Percentiles rank a stretch among this genome's conserved stretches.
Conservation (phyloP, 1,140 invertebrate genomes). For the Calliopsis andreniformis region DNA sequence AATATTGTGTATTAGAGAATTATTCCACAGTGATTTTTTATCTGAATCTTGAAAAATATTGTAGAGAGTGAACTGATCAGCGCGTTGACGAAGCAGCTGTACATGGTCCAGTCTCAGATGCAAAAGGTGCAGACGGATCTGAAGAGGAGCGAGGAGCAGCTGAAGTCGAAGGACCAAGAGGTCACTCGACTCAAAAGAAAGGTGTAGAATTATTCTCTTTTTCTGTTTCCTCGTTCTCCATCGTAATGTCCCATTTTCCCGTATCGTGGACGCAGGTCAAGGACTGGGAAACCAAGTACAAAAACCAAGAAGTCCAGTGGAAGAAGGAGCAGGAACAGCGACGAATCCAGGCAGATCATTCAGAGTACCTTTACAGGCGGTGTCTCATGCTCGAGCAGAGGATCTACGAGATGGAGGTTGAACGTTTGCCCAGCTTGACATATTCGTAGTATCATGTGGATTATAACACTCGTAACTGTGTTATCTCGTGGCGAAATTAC, state of each 20-base stretch:
- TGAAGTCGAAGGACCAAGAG: conserved; percentile 71
- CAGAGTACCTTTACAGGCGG: conserved; percentile 70
- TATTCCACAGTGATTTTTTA: neutral
- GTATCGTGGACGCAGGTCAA: conserved; percentile 65
- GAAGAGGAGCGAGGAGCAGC: conserved; percentile 66
- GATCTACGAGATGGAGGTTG: conserved; percentile 76
- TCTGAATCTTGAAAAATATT: neutral
- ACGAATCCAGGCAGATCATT: conserved; percentile 64
- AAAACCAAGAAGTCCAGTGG: conserved; percentile 61
- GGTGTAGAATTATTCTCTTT: conserved; percentile 42
- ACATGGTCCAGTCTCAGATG: conserved; percentile 68
- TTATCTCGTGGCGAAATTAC: neutral
- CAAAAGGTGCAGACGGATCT: conserved; percentile 68
- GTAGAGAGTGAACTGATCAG: conserved; percentile 60
- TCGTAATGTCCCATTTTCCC: conserved; percentile 3
- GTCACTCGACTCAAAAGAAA: conserved; percentile 71
- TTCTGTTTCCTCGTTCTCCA: neutral
- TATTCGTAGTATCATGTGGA: conserved; percentile 9
- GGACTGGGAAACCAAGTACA: conserved; percentile 64
- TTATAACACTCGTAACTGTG: neutral
- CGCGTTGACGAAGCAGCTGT: conserved; percentile 68
- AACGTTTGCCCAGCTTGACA: conserved; percentile 20
- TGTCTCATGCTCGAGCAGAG: conserved; percentile 71
- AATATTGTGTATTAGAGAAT: too few species aligned
- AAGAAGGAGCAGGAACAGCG: conserved; percentile 64